Base-by-base conservation (phyloP, 2,797 vertebrate species). In the Hapalemur alaotrensis region DNA sequence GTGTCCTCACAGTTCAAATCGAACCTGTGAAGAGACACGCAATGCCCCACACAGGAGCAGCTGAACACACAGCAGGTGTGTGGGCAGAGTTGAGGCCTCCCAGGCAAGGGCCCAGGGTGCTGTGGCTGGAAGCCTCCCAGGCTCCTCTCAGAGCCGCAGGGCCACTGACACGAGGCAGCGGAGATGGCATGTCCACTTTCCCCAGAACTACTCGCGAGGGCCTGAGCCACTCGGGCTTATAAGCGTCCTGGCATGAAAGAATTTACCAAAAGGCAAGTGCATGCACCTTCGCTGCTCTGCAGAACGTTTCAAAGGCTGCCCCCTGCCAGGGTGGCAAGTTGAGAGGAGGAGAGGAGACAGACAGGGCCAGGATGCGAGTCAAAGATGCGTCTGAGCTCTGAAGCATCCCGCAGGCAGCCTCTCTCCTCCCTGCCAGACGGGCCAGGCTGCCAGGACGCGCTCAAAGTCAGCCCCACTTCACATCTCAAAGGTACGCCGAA, bases 401-500 rank as follows among this genome's bases (percentile, higher is more conserved):
- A 2, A 32, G 54, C 10, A 15, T 25, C 63, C 73, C 0, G 38
- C 57, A 0, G 0, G 5, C 35, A 11, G 75, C 41, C 80, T 41
- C 35, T 14, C 89, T 50, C 69, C 23, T 18, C 15, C 54, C 0
- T 2, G 25, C 50, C 43, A 0, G 2, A 10, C 0, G 0, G 38
- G 7, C 87, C 18, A 3, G 90, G 25, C 63, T 38, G 38, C 32
- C 0, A 2, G 57, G 65, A 1, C 8, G 13, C 0, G 9, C 73
- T 92, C 84, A 38, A 30, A 83, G 84, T 14, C 28, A 48, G 70
- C 43, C 20, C 69, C 23, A 1, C 59, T 1, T 65, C 63, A 17
- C 0, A 4, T 23, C n/a, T 92, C 90, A 88, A 76, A 95, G 75
- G 65, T 46, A 11, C 0, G 2, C 6, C 70, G 38, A 11, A 7